Conservation (phyloP, 1,140 invertebrate species). For the Drepana arcuata region DNA sequence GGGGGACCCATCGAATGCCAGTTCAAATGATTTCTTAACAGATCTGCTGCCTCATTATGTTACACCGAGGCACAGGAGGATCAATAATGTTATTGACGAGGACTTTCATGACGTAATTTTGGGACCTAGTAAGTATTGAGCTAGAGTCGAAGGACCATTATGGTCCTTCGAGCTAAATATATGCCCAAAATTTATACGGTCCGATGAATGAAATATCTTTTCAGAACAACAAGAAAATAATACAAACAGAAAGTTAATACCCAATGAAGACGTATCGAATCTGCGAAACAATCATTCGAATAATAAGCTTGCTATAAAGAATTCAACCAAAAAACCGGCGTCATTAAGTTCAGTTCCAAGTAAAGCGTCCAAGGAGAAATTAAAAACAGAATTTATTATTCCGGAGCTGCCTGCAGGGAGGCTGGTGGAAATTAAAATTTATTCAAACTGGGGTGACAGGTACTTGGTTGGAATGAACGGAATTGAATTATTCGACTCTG, state of each 20-base stretch:
- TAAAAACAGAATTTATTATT: slow-evolving; percentile 70
- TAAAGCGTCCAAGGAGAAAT: slow-evolving; percentile 24
- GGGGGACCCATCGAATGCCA: slow-evolving; percentile 28
- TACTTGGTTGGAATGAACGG: slow-evolving; percentile 87
- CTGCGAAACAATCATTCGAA: slow-evolving; percentile 11
- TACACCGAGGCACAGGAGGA: slow-evolving; percentile 41
- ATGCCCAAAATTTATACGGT: too few relatives aligned
- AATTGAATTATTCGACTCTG: slow-evolving; percentile 81
- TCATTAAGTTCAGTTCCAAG: slow-evolving; percentile 23
- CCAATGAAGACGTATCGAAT: slow-evolving; percentile 19
- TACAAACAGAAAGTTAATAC: slow-evolving; percentile 13
- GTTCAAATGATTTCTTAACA: slow-evolving; percentile 46
- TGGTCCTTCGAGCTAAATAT: neutral
- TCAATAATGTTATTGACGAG: slow-evolving; percentile 32
- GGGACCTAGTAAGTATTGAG: slow-evolving; percentile 36
- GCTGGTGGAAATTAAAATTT: slow-evolving; percentile 79
- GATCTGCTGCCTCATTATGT: slow-evolving; percentile 60
- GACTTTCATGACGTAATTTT: slow-evolving; percentile 58
- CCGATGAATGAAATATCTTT: slow-evolving; percentile 12
- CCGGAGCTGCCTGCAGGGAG: slow-evolving; percentile 82
- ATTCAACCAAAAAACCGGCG: slow-evolving; percentile 25
- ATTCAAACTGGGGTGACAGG: slow-evolving; percentile 87
- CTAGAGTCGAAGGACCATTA: neutral
- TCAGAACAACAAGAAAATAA: slow-evolving; percentile 27
- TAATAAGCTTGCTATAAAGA: slow-evolving; percentile 13